Evolutionary conservation across 1,140 invertebrate species (phyloP).

Genomic region (Drosophila micromelanica): DNA sequence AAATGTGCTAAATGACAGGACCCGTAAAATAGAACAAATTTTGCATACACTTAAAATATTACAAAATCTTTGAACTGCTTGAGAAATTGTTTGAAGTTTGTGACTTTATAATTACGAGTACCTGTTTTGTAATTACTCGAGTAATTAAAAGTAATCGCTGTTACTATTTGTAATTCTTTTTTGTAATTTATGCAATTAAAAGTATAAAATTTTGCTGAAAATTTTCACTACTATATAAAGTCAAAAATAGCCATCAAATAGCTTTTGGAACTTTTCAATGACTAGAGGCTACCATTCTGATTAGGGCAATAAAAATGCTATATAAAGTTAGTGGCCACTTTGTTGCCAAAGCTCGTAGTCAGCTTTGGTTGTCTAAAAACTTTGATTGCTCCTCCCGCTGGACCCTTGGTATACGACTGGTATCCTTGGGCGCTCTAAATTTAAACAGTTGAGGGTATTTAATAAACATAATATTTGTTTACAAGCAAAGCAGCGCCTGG

Average conservation of each 20-base stretch:
- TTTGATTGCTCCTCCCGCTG: not conserved
- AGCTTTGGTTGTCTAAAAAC: not conserved
- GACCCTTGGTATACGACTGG: not conserved
- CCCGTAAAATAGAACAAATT: not conserved
- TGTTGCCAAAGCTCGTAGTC: constrained; percentile 2
- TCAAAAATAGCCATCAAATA: too few relatives aligned
- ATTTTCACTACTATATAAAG: too few relatives aligned
- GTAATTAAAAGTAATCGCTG: not conserved
- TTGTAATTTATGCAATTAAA: too few relatives aligned
- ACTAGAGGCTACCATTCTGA: not conserved
- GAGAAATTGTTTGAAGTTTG: too few relatives aligned
- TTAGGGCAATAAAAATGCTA: constrained; percentile 12
- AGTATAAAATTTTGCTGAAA: not conserved
- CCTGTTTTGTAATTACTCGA: too few relatives aligned
- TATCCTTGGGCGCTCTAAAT: constrained; percentile 43
- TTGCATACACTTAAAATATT: not conserved
- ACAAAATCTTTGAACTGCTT: too few relatives aligned
- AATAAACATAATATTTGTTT: constrained; percentile 72
- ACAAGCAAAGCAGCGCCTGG: constrained; percentile 22
- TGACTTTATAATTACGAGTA: not conserved
- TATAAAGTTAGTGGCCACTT: constrained; percentile 8
- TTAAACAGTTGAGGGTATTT: constrained; percentile 57
- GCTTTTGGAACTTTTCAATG: constrained; percentile 9
- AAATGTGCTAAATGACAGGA: not conserved
- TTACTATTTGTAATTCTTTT: too few relatives aligned